These are phyloP conservation scores for Limenitis camilla DNA, from an alignment of 2,888 invertebrate genomes.

Conservation along the genomic window DNA sequence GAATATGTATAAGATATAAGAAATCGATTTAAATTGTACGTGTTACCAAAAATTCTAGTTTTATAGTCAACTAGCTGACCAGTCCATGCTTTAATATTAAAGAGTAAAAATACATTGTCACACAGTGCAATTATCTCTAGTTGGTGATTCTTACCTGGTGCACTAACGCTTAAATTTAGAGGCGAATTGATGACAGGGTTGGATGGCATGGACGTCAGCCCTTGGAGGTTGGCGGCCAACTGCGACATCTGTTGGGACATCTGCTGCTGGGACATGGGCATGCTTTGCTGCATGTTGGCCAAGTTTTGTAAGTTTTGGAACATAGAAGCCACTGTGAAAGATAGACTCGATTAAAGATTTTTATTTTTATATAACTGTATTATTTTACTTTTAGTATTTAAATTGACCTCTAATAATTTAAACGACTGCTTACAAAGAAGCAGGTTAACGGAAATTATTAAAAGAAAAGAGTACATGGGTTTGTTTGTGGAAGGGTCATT, in stretches of 20 bases:
- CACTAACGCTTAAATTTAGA: slow-evolving; percentile 86
- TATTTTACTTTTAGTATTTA: not conserved
- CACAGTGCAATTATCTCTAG: no score
- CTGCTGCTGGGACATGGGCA: slow-evolving; percentile 73
- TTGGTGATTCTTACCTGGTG: slow-evolving; percentile 51
- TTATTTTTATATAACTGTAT: not conserved
- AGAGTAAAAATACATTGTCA: no score
- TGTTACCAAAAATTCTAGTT: no score
- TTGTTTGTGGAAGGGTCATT: no score
- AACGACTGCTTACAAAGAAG: no score
- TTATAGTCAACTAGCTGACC: no score
- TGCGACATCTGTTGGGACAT: slow-evolving; percentile 72
- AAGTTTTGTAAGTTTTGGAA: slow-evolving; percentile 74
- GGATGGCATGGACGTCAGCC: slow-evolving; percentile 83
- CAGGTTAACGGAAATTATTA: no score
- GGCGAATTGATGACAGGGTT: slow-evolving; percentile 85
- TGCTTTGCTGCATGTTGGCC: slow-evolving; percentile 71
- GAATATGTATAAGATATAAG: no score
- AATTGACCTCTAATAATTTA: no score
- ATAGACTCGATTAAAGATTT: slow-evolving; percentile 14
- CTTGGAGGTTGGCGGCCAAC: slow-evolving; percentile 81
- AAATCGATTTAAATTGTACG: no score
- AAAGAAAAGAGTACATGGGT: no score
- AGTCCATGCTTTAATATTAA: no score
- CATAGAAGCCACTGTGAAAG: slow-evolving; percentile 80